Evolutionary conservation across 2,797 vertebrate species (phyloP).

Genomic region (Myiotriccus ornatus): DNA sequence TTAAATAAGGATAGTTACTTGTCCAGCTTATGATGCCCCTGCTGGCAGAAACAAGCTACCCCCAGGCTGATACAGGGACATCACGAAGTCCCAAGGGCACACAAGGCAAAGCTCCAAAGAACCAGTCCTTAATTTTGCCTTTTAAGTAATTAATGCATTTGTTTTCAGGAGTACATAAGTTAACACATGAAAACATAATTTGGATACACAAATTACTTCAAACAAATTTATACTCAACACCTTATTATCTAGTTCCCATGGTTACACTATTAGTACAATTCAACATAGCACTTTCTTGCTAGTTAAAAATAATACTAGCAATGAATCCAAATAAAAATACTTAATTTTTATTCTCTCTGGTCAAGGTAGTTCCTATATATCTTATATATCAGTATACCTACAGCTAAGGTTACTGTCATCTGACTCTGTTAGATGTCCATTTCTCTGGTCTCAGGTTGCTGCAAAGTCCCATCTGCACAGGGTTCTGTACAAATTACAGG

Average conservation of each 20-base stretch:
- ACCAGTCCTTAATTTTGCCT: background rate
- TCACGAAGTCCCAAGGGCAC: background rate
- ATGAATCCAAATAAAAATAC: background rate
- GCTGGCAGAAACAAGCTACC: background rate
- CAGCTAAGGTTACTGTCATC: background rate
- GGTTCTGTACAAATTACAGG: background rate
- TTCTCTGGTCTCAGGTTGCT: background rate
- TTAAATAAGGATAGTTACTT: background rate
- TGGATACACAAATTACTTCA: background rate
- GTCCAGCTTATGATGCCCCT: background rate
- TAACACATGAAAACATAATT: background rate
- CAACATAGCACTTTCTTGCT: background rate
- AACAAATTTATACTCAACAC: background rate
- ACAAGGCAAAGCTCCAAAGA: background rate
- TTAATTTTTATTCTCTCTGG: background rate
- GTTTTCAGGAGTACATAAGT: background rate
- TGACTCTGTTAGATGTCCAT: background rate
- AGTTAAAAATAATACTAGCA: background rate
- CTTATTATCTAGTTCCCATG: background rate
- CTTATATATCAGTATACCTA: background rate
- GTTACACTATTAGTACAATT: background rate
- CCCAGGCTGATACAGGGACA: background rate
- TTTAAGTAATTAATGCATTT: background rate
- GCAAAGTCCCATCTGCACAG: background rate
- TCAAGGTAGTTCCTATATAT: background rate